These are phyloP conservation scores for Megalopta genalis DNA, from an alignment of 1,140 invertebrate species.

Conservation along the genomic window DNA sequence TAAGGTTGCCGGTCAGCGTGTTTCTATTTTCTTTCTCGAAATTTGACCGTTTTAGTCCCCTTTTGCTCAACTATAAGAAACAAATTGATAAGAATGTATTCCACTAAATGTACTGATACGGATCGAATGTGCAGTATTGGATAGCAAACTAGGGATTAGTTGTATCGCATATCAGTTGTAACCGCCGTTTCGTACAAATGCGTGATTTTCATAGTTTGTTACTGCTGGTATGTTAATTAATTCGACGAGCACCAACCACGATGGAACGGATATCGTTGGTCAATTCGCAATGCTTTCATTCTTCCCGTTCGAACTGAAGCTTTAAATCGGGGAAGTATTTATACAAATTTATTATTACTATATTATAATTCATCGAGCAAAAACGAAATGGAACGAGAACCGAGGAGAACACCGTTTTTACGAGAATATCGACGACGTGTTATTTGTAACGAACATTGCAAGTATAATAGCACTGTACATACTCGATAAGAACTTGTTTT, in stretches of 20 bases:
- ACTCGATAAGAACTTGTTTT: conserved; percentile 15
- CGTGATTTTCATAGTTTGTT: conserved; percentile 35
- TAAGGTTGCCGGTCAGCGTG: not conserved
- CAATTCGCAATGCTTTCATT: not conserved
- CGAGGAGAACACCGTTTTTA: not conserved
- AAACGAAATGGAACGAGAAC: not conserved
- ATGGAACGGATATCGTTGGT: not conserved
- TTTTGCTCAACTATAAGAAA: conserved; percentile 19
- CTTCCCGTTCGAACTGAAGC: not conserved
- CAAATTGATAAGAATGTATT: not conserved
- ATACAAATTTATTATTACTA: not conserved
- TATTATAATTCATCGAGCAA: not conserved
- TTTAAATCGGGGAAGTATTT: conserved; percentile 1
- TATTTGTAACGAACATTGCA: not conserved
- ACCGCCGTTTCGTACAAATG: conserved; percentile 29
- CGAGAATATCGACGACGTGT: not conserved
- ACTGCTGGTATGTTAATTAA: not conserved
- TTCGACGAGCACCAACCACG: not conserved
- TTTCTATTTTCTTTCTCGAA: not conserved
- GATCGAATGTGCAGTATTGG: conserved; percentile 36
- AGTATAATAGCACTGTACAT: not conserved
- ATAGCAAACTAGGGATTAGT: conserved; percentile 29
- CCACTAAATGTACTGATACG: conserved; percentile 6
- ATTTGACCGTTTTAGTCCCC: conserved; percentile 4
- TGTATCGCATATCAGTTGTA: conserved; percentile 32